Evolutionary conservation across 2,113 vertebrate genomes (phyloP), one percentile per base, ranked within the genome.

Genomic region (Cheirogaleus medius): DNA sequence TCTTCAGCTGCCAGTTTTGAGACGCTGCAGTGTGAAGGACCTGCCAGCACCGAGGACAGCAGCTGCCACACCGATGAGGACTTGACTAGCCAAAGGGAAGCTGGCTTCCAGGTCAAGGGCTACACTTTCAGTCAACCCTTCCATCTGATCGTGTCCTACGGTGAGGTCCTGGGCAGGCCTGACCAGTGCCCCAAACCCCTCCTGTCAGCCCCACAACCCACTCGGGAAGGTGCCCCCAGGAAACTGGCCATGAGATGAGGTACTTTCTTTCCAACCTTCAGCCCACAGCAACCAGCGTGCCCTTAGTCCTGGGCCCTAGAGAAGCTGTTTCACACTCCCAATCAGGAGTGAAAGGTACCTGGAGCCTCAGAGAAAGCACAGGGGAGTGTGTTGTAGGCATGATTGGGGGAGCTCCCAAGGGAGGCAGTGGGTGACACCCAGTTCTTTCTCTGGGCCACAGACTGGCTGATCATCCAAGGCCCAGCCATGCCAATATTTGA

Each of bases 391-490:
- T 8, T 6, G 14, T 44, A 37, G 25, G 54, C 10, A 60, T 27
- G 13, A 6, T 18, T 27, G n/a, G 21, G 81, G 44, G n/a, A 8
- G 12, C 8, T 54, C 66, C 54, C 20, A 8, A 21, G 20, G 25
- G 39, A 47, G 29, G 52, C 20, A 27, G 32, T 11, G 14, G 66
- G 14, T 82, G 60, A 94, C 49, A 32, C 77, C 86, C 58, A 90
- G n/a, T 54, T 95, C 54, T 93, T 68, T 11, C 39, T 91, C 54
- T 96, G 71, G 54, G 52, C 17, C 68, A 63, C 95, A 98, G 97
- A 98, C n/a, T 98, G 98, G 98, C 84, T 98, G 87, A 96, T 98
- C 37, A 95, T 98, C 8, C 97, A 98, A 84, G 77, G 91, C n/a
- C 96, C 97, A 8, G 23, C 56, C 39, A 47, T 8, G 42, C 78